Evolutionary conservation across 2,797 vertebrate species (phyloP).

Genomic region (Malacoctenus gilli): DNA sequence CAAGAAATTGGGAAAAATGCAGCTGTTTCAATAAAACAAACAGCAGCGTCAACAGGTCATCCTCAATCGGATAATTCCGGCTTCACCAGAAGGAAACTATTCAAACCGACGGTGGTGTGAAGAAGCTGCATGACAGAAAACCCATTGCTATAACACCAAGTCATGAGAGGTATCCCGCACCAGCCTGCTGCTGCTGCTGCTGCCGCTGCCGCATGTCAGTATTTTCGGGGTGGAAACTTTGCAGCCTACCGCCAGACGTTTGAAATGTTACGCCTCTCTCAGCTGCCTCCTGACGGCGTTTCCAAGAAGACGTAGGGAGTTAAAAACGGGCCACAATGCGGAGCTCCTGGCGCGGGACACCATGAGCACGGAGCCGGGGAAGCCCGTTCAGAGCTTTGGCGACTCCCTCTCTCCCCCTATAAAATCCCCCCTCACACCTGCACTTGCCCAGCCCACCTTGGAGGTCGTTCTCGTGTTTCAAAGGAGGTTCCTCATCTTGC

Average conservation of each 20-base stretch:
- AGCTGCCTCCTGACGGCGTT: slow-evolving; percentile 71
- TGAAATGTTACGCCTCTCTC: slow-evolving; percentile 72
- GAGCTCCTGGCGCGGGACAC: slow-evolving; percentile 55
- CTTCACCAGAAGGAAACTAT: no score
- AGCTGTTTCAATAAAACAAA: not conserved
- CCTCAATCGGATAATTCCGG: not conserved
- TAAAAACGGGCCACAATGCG: slow-evolving; percentile 54
- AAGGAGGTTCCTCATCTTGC: not conserved
- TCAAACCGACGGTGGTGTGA: no score
- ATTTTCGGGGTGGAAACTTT: slow-evolving; percentile 64
- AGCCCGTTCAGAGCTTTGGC: slow-evolving; percentile 26
- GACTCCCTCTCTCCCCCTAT: slow-evolving; percentile 23
- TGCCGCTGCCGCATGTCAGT: slow-evolving; percentile 27
- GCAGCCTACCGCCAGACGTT: slow-evolving; percentile 66
- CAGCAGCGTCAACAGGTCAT: not conserved
- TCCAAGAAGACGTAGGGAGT: slow-evolving; percentile 52
- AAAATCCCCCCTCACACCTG: slow-evolving; percentile 56
- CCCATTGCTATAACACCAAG: slow-evolving; percentile 8
- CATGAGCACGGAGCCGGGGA: slow-evolving; percentile 37
- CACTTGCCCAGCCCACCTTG: slow-evolving; percentile 64
- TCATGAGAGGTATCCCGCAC: slow-evolving; percentile 21
- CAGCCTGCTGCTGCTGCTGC: slow-evolving; percentile 22
- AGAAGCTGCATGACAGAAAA: slow-evolving; percentile 9
- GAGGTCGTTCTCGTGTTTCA: slow-evolving; percentile 68
- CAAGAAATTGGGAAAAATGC: not conserved